Conservation (phyloP, 2,888 invertebrate species). For the Eulithis testata region DNA sequence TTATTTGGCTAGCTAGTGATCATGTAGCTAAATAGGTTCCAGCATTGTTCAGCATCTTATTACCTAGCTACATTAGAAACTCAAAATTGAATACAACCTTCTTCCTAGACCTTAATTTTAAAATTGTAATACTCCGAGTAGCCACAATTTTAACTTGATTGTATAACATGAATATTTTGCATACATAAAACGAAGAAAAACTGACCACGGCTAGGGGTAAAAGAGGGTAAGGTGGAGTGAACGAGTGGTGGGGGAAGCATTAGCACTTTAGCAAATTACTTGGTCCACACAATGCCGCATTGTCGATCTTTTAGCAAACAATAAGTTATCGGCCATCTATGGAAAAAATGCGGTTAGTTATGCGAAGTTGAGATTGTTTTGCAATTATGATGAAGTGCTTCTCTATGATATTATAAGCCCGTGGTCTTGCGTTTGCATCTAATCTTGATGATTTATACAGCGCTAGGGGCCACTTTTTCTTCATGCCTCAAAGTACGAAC, state of each 20-base stretch:
- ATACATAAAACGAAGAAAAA: slow-evolving; percentile 23
- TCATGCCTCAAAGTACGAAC: too few species aligned
- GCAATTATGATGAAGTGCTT: background rate
- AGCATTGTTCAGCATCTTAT: too few species aligned
- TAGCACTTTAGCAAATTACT: slow-evolving; percentile 74
- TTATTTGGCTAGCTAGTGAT: too few species aligned
- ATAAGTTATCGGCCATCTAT: slow-evolving; percentile 48
- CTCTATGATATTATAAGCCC: too few species aligned
- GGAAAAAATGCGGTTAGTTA: slow-evolving; percentile 20
- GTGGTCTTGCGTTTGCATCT: too few species aligned
- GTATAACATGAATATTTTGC: slow-evolving; percentile 29
- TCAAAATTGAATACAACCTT: background rate
- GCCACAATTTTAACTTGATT: slow-evolving; percentile 17
- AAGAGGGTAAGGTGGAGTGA: background rate
- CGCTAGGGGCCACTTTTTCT: too few species aligned
- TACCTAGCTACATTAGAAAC: background rate
- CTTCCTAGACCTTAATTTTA: background rate
- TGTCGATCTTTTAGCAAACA: slow-evolving; percentile 62
- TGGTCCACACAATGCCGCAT: slow-evolving; percentile 60
- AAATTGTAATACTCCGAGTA: background rate
- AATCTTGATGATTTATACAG: too few species aligned
- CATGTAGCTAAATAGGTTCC: too few species aligned
- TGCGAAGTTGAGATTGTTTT: slow-evolving; percentile 8
- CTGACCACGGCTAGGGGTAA: slow-evolving; percentile 21
- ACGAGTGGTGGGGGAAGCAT: slow-evolving; percentile 36